Conservation (phyloP, 2,113 vertebrate genomes). For the Echinops telfairi region DNA sequence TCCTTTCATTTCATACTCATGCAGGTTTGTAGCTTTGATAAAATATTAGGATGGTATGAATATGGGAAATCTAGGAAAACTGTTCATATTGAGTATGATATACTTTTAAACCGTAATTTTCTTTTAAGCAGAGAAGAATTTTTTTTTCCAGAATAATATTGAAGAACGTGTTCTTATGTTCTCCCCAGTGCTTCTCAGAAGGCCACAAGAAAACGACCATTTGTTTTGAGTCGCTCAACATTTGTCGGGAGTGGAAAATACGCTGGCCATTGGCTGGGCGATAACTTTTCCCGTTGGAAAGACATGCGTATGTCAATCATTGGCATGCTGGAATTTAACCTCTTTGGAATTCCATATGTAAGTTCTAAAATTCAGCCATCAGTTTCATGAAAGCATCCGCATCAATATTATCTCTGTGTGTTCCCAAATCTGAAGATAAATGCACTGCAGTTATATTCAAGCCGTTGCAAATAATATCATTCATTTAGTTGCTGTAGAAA, state of each 20-base stretch:
- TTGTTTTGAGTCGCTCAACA: constrained; percentile 88
- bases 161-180: constrained; percentile 8
- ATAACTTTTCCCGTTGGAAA: constrained; percentile 93
- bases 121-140: neutral
- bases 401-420: neutral
- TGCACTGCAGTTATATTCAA: neutral
- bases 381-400: neutral
- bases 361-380: constrained; percentile 75
- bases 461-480: neutral
- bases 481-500: neutral
- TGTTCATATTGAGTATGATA: neutral
- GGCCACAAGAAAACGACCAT: constrained; percentile 75
- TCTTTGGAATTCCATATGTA: constrained; percentile 94
- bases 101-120: neutral
- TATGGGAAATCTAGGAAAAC: neutral
- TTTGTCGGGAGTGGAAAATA: constrained; percentile 93
- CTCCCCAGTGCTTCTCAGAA: constrained; percentile 69
- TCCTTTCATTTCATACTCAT: neutral
- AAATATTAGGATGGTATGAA: constrained; percentile 44
- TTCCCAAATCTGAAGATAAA: neutral
- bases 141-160: neutral
- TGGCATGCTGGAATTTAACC: constrained; percentile 92
- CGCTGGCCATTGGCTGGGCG: constrained; percentile 92
- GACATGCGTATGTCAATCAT: constrained; percentile 92
- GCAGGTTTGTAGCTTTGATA: neutral